phyloP scores from a whole-genome alignment of 2,797 vertebrate species.

The Melanotaenia pygmaea region DNA sequence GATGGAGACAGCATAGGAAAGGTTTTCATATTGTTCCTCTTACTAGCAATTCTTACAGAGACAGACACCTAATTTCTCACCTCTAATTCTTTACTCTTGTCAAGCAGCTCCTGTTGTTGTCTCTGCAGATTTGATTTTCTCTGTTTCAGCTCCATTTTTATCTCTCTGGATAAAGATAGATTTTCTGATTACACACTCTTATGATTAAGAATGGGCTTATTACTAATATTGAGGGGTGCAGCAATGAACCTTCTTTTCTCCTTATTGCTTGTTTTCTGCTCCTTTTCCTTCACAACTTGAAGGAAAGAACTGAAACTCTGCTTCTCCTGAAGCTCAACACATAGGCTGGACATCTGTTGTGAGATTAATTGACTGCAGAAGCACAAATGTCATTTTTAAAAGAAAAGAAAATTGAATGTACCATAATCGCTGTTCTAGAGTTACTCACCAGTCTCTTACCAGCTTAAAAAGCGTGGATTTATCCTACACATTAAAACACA shows the following conservation, averaged over 20 bases:
- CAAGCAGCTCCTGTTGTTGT: constrained; percentile 76
- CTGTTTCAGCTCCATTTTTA: constrained; percentile 63
- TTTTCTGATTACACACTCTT: neutral
- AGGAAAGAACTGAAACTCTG: constrained; percentile 83
- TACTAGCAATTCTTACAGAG: neutral
- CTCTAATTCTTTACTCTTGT: constrained; percentile 29
- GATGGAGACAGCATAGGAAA: too few relatives aligned
- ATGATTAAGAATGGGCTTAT: neutral
- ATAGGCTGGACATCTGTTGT: constrained; percentile 75
- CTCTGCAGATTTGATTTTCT: constrained; percentile 78
- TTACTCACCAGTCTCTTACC: constrained; percentile 58
- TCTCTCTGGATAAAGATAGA: constrained; percentile 68
- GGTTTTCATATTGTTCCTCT: neutral
- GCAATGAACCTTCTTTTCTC: constrained; percentile 40
- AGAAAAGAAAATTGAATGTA: neutral
- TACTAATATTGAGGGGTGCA: neutral
- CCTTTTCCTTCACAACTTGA: constrained; percentile 74
- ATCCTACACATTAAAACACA: constrained; percentile 41
- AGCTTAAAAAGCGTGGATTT: constrained; percentile 44
- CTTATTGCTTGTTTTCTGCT: constrained; percentile 34
- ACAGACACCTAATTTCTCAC: constrained; percentile 34
- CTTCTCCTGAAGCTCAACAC: constrained; percentile 77
- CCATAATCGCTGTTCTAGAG: neutral
- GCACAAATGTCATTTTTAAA: neutral
- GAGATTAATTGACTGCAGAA: constrained; percentile 82